phyloP scores from a whole-genome alignment of 1,140 invertebrate genomes.

The Drosophila suzukii region DNA sequence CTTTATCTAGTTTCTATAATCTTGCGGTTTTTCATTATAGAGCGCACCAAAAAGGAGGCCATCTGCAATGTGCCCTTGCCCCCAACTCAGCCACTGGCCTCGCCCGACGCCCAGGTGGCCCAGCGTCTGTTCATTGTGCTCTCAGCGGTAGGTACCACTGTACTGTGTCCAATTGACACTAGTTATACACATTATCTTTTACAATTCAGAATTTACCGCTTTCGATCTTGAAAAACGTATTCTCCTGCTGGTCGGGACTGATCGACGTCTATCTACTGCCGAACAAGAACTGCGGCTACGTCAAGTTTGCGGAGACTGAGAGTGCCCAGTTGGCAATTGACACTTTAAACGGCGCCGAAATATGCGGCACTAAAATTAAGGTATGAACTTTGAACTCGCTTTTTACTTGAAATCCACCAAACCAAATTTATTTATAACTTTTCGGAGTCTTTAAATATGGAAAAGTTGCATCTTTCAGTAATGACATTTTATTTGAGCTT shows the following conservation, averaged over 20 bases:
- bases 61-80: conserved; percentile 89
- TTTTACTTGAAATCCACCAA: too few relatives aligned
- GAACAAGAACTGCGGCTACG: conserved; percentile 96
- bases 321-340: conserved; percentile 87
- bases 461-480: background rate
- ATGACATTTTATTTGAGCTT: background rate
- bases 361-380: conserved; percentile 89
- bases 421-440: too few relatives aligned
- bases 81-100: conserved; percentile 89
- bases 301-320: conserved; percentile 92
- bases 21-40: conserved; percentile 31
- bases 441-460: background rate
- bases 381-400: conserved; percentile 21
- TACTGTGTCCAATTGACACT: background rate
- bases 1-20: background rate
- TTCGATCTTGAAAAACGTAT: conserved; percentile 93
- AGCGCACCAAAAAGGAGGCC: conserved; percentile 80
- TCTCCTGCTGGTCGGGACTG: conserved; percentile 96
- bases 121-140: conserved; percentile 82
- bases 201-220: conserved; percentile 91
- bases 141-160: conserved; percentile 59
- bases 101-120: conserved; percentile 87
- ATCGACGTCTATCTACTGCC: conserved; percentile 95
- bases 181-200: conserved; percentile 86
- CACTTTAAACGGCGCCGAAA: conserved; percentile 91